phyloP scores from a whole-genome alignment of 2,888 invertebrate genomes.

The Platycheirus rosarum region DNA sequence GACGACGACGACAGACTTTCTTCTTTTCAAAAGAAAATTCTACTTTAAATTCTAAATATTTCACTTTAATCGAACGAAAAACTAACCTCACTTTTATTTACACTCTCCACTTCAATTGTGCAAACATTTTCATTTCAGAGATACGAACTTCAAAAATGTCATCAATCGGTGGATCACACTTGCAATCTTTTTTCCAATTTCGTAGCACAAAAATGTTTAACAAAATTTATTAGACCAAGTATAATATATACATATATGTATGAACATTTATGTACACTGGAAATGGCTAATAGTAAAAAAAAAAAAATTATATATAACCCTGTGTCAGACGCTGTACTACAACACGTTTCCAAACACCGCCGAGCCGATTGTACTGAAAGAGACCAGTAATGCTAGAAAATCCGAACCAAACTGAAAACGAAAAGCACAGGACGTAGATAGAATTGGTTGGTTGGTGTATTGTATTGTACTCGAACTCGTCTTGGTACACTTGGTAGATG shows the following conservation, averaged over 20 bases:
- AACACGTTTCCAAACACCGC: conserved; percentile 68
- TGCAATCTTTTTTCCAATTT: conserved; percentile 29
- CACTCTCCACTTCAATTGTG: no score
- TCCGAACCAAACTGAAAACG: conserved; percentile 72
- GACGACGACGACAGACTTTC: conserved; percentile 52
- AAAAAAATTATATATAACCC: conserved; percentile 52
- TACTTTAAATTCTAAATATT: conserved; percentile 4
- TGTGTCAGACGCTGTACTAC: conserved; percentile 59
- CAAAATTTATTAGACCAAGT: conserved; percentile 23
- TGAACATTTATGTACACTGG: conserved; percentile 6
- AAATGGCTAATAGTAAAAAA: conserved; percentile 27
- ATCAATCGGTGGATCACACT: conserved; percentile 42
- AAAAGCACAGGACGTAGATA: conserved; percentile 73
- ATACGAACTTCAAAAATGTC: conserved; percentile 35
- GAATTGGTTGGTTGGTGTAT: conserved; percentile 52
- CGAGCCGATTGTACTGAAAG: conserved; percentile 53
- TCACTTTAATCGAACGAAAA: conserved; percentile 23
- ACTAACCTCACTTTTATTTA: conserved; percentile 65
- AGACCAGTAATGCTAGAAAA: conserved; percentile 73
- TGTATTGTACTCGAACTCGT: conserved; percentile 39
- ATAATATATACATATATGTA: conserved; percentile 21
- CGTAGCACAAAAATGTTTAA: conserved; percentile 8
- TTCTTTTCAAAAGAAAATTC: conserved; percentile 38
- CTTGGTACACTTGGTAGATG: conserved; percentile 45
- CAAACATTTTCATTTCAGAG: conserved; percentile 14